A percentile compares a stretch with the other conserved stretches of the same genome.
Conservation (phyloP, 2,888 invertebrate species). For the Oxystoma pomonae region DNA sequence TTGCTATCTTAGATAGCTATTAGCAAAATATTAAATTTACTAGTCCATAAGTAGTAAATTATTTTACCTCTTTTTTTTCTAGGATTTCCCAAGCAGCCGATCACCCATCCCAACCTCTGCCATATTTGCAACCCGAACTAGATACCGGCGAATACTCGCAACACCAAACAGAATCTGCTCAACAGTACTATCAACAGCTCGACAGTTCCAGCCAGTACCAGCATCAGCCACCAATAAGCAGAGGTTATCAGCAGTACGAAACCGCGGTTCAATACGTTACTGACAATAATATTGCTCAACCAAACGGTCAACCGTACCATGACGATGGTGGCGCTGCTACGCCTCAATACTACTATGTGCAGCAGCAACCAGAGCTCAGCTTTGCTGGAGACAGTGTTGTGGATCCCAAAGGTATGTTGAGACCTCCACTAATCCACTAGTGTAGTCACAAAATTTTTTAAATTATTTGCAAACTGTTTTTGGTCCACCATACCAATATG, state of each 20-base stretch:
- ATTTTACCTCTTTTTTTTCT: no score
- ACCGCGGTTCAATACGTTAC: slow-evolving; percentile 38
- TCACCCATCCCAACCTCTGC: slow-evolving; percentile 4
- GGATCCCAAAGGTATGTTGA: slow-evolving; percentile 37
- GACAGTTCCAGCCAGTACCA: slow-evolving; percentile 19
- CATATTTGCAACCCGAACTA: slow-evolving; percentile 5
- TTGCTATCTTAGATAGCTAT: no score
- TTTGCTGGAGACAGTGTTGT: slow-evolving; percentile 38
- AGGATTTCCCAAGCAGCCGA: no score
- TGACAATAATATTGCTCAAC: slow-evolving; percentile 35
- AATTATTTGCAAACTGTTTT: no score
- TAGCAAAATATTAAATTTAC: no score
- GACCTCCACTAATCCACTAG: no score
- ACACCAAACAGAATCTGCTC: slow-evolving; percentile 31
- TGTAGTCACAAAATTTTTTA: no score
- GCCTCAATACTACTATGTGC: slow-evolving; percentile 40
- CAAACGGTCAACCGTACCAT: slow-evolving; percentile 23
- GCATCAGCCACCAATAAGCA: slow-evolving; percentile 27
- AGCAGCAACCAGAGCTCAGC: slow-evolving; percentile 31
- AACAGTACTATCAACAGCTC: slow-evolving; percentile 26
- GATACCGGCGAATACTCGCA: slow-evolving; percentile 10
- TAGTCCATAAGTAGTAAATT: no score
- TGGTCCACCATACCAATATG: no score
- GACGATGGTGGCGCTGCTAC: slow-evolving; percentile 7
- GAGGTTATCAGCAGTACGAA: slow-evolving; percentile 34